Conservation (phyloP, 2,113 vertebrate species). For the Geothlypis trichas region DNA sequence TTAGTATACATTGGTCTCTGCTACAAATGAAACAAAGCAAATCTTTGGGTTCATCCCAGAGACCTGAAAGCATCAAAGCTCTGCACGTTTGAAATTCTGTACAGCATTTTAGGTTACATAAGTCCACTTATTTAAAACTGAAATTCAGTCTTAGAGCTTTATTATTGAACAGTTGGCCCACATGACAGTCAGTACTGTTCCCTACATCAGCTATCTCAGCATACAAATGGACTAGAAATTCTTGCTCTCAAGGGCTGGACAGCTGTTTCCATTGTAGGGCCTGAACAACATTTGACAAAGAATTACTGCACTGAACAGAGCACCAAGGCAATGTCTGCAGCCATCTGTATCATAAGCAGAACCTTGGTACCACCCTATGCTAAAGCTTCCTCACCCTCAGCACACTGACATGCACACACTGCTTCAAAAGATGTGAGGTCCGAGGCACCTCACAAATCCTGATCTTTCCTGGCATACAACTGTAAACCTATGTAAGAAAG, state of each 20-base stretch:
- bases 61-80: not conserved
- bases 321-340: not conserved
- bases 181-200: not conserved
- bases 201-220: not conserved
- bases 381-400: not conserved
- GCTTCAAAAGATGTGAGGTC: not conserved
- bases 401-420: fast-evolving
- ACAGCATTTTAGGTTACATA: not conserved
- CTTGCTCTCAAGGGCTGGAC: not conserved
- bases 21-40: not conserved
- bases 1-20: not conserved
- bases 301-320: not conserved
- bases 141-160: not conserved
- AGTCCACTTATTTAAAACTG: not conserved
- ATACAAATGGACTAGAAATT: not conserved
- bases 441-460: not conserved
- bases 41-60: not conserved
- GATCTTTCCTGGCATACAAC: not conserved
- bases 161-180: not conserved
- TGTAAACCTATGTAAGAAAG: not conserved
- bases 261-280: not conserved
- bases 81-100: not conserved
- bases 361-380: not conserved
- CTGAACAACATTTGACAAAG: not conserved
- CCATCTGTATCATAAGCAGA: not conserved